phyloP scores from a whole-genome alignment of 2,113 vertebrate species.

The Nansenia antarctica region DNA sequence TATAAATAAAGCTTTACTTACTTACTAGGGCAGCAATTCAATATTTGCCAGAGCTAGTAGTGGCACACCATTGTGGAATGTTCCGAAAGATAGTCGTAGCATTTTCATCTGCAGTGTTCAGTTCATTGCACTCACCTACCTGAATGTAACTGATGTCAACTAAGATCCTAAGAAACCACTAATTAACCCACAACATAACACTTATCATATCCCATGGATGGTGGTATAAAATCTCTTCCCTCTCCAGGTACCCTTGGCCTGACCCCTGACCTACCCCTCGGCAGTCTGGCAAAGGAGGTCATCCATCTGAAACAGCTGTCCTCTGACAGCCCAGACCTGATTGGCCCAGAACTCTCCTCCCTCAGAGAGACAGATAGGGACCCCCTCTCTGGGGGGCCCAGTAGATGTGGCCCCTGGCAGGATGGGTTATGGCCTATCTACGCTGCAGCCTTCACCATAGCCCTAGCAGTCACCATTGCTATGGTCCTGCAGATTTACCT shows the following conservation, averaged over 20 bases:
- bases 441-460: constrained; percentile 75
- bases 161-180: not conserved
- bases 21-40: not conserved
- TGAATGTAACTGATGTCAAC: not conserved
- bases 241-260: not conserved
- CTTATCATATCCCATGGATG: too few species aligned
- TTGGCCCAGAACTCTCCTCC: constrained; percentile 70
- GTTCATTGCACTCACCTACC: too few species aligned
- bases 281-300: constrained; percentile 76
- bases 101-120: too few species aligned
- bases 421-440: constrained; percentile 74
- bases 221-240: not conserved
- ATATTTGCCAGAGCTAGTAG: too few species aligned
- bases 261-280: constrained; percentile 74
- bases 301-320: constrained; percentile 78
- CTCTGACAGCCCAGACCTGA: constrained; percentile 76
- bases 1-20: too few species aligned
- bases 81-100: too few species aligned
- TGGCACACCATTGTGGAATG: too few species aligned
- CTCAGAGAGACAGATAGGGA: constrained; percentile 78
- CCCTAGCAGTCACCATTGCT: constrained; percentile 78
- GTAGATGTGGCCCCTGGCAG: constrained; percentile 76
- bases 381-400: constrained; percentile 69
- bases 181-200: too few species aligned
- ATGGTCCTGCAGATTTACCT: constrained; percentile 85